These are phyloP conservation scores for Sander lucioperca DNA, from an alignment of 2,113 vertebrate species.

Conservation along the genomic window DNA sequence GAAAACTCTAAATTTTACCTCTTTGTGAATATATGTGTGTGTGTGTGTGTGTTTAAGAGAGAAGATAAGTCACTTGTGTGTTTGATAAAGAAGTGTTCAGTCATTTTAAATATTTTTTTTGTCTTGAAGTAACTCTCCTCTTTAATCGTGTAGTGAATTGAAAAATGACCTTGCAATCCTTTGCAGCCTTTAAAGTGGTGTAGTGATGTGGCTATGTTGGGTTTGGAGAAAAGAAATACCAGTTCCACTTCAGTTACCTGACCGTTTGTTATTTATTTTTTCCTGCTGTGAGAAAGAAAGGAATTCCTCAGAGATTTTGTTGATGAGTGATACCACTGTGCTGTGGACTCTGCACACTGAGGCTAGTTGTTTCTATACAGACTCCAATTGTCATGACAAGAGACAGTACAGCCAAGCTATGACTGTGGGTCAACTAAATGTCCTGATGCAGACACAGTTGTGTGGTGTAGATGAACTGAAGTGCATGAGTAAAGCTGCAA, in stretches of 20 bases:
- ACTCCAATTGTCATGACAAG: conserved; percentile 61
- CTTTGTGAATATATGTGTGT: conserved; percentile 20
- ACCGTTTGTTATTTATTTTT: not conserved
- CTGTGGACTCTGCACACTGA: conserved; percentile 39
- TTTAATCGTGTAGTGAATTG: not conserved
- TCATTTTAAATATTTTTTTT: not conserved
- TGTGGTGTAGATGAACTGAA: conserved; percentile 18
- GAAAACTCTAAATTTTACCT: conserved; percentile 45
- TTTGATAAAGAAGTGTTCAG: not conserved
- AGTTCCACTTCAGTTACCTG: not conserved
- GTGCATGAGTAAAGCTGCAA: conserved; percentile 17
- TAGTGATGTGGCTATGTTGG: not conserved
- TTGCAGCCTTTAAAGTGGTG: not conserved
- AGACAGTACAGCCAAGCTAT: conserved; percentile 33
- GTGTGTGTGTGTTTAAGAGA: not conserved
- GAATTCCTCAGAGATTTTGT: conserved; percentile 7
- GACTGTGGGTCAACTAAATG: conserved; percentile 32
- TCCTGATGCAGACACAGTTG: conserved; percentile 15
- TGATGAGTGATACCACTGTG: conserved; percentile 32
- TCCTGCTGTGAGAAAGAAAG: conserved; percentile 29
- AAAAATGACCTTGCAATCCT: not conserved
- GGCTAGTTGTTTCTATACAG: conserved; percentile 52
- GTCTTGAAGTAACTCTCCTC: not conserved
- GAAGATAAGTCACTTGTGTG: not conserved
- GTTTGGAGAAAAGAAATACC: not conserved